A percentile compares a stretch with the other conserved stretches of the same genome.
Conservation (phyloP, 2,113 vertebrate genomes). For the Scolopax mira region DNA sequence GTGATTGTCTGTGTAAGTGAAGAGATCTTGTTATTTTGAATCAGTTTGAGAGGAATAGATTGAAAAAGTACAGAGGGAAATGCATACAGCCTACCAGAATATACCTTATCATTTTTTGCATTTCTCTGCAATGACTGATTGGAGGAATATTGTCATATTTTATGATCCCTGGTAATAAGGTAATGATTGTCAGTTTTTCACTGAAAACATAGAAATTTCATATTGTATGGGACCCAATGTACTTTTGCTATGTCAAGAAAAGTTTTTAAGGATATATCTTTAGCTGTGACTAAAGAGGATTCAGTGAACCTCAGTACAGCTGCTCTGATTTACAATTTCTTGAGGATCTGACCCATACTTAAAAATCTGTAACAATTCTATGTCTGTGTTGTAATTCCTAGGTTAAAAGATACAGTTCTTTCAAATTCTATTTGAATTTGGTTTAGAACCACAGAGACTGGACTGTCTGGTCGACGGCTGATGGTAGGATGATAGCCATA, state of each 20-base stretch:
- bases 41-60: not conserved
- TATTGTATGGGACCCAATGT: not conserved
- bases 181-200: not conserved
- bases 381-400: not conserved
- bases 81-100: not conserved
- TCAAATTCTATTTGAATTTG: not conserved
- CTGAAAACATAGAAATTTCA: not conserved
- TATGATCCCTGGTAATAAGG: not conserved
- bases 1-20: not conserved
- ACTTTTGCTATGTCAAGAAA: not conserved
- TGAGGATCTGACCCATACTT: not conserved
- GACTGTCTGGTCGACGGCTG: not conserved
- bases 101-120: not conserved
- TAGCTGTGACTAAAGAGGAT: slow-evolving; percentile 2
- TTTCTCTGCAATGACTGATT: not conserved
- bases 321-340: not conserved
- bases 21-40: slow-evolving; percentile 3
- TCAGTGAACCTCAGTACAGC: not conserved
- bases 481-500: not conserved
- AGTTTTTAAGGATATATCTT: not conserved
- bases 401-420: not conserved
- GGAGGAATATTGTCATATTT: not conserved
- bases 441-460: not conserved
- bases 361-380: not conserved
- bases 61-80: not conserved